phyloP scores from a whole-genome alignment of 2,797 vertebrate genomes.

The Muscicapa comitata region DNA sequence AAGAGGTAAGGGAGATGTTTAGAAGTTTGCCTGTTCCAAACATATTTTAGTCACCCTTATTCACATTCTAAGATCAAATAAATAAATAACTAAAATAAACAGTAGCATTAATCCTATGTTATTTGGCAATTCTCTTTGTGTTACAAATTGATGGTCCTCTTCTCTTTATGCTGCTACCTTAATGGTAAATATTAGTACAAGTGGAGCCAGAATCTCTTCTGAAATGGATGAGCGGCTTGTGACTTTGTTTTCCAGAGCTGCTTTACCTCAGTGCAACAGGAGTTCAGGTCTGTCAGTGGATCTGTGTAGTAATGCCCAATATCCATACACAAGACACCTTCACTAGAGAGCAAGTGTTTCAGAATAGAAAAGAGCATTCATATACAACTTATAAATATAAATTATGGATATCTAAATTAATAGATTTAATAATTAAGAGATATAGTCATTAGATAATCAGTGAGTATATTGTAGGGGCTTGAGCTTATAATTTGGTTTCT shows the following conservation, averaged over 20 bases:
- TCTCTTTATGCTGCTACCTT: not conserved
- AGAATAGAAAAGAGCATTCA: not conserved
- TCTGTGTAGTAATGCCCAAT: not conserved
- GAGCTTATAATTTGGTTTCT: not conserved
- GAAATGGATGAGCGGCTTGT: not conserved
- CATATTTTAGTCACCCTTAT: not conserved
- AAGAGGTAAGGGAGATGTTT: not conserved
- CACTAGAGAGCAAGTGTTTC: not conserved
- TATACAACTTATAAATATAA: not conserved
- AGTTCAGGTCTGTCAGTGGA: not conserved
- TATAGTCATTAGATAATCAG: not conserved
- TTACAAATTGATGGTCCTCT: not conserved
- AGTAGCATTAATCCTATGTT: not conserved
- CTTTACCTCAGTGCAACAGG: not conserved
- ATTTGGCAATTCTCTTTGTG: not conserved
- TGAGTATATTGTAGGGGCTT: not conserved
- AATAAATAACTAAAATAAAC: not conserved
- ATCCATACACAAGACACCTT: not conserved
- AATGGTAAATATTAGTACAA: not conserved
- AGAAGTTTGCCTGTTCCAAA: not conserved
- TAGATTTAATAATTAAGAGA: not conserved
- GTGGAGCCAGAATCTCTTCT: not conserved
- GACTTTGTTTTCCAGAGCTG: not conserved
- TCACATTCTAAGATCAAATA: not conserved
- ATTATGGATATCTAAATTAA: not conserved